A percentile compares a stretch with the other conserved stretches of the same genome.
phyloP scores from a whole-genome alignment of 2,888 invertebrate genomes.

The Allygus modestus region DNA sequence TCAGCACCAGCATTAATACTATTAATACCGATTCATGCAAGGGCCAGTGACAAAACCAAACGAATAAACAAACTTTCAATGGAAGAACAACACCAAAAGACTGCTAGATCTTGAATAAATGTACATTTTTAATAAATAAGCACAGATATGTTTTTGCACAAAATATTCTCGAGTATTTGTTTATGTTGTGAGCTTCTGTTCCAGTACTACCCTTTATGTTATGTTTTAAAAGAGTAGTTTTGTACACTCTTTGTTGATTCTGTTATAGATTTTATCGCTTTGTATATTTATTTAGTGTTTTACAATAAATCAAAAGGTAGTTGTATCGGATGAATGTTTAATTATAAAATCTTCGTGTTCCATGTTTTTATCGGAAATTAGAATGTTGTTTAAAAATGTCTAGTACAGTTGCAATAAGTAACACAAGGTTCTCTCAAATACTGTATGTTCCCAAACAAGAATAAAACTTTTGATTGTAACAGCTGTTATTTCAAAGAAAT shows the following conservation, averaged over 20 bases:
- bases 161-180: background rate
- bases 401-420: background rate
- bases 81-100: conserved; percentile 43
- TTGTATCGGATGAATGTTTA: conserved; percentile 37
- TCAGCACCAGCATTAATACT: background rate
- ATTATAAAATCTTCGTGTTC: conserved; percentile 47
- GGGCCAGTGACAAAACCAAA: conserved; percentile 29
- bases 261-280: conserved; percentile 38
- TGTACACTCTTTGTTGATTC: conserved; percentile 35
- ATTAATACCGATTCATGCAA: background rate
- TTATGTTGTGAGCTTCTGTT: conserved; percentile 28
- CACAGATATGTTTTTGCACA: conserved; percentile 51
- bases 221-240: conserved; percentile 12
- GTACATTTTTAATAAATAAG: conserved; percentile 33
- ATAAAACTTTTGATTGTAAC: background rate
- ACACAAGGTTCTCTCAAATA: background rate
- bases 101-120: conserved; percentile 27
- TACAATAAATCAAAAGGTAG: conserved; percentile 45
- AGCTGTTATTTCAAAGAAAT: background rate
- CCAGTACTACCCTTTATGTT: conserved; percentile 18
- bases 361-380: conserved; percentile 38
- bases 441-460: background rate
- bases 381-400: conserved; percentile 45
- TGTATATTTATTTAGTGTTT: conserved; percentile 39
- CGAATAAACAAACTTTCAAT: background rate